Base-by-base conservation (phyloP, 1,140 invertebrate genomes). In the Drosophila parabipectinata region DNA sequence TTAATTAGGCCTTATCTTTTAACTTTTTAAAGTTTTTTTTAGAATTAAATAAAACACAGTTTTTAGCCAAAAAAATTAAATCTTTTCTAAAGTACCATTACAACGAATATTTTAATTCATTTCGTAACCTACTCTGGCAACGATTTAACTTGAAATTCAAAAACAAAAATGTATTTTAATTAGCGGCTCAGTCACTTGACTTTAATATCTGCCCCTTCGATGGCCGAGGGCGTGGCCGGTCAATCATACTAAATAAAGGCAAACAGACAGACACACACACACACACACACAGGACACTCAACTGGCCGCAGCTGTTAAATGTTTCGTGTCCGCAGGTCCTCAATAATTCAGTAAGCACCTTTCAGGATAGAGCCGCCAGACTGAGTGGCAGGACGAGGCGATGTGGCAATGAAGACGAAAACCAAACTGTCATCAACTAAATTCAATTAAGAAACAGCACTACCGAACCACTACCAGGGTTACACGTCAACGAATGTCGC, bases 381-480 rank as follows among this genome's bases (percentile, higher is more conserved):
- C 54, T 54, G 39, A 30, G 44, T 60, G 50, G 52, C 71, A 72
- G 68, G 71, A 62, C 41, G 41, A 51, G 2, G 14, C 1, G n/a
- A 44, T 5, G 9, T 37, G 39, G 44, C 15, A 45, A 21, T 45
- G 12, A 10, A 14, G n/a, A 24, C 37, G 50, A 37, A 37, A 39
- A 51, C 18, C 10, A 63, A 67, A 34, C 47, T 30, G 34, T 44
- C 41, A 44, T 18, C 41, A 50, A 79, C 80, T 47, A 85, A 84
- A 84, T 84, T 84, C 60, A 84, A 87, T 84, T 84, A 85, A 53
- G 67, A 32, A 71, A 44, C 41, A 37, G 64, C 52, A 37, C 45
- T 32, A 44, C 41, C n/a, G 41, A 32, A 52, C 57, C 58, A 34
- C 34, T 62, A 34, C 8, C 15, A 21, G 21, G 32, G 37, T 50